Conservation (phyloP, 2,888 invertebrate species). For the Pogonocherus hispidulus region DNA sequence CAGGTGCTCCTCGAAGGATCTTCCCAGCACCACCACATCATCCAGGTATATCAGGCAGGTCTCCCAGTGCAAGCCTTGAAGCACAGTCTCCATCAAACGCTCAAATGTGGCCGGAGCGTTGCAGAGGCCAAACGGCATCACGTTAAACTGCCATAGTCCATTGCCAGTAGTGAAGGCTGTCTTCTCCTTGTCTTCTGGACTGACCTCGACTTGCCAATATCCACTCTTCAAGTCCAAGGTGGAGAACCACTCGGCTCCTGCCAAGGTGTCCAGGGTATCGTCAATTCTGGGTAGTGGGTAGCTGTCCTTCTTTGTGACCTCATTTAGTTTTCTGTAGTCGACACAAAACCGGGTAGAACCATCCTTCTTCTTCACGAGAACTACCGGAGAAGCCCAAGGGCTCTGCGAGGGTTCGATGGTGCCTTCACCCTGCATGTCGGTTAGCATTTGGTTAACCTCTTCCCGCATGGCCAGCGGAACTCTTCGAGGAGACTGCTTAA, state of each 20-base stretch:
- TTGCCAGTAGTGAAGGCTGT: neutral
- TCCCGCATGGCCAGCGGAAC: neutral
- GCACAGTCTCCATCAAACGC: conserved; percentile 46
- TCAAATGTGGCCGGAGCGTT: conserved; percentile 40
- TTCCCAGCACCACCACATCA: conserved; percentile 46
- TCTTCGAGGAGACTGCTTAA: neutral
- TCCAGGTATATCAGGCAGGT: conserved; percentile 49
- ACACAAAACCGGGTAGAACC: conserved; percentile 32
- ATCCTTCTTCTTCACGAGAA: conserved; percentile 36
- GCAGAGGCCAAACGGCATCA: conserved; percentile 4
- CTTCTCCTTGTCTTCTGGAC: neutral
- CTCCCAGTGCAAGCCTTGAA: conserved; percentile 40
- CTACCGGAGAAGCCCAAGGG: conserved; percentile 35
- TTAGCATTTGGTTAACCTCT: neutral
- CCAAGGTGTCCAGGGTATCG: conserved; percentile 37
- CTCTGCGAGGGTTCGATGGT: conserved; percentile 22
- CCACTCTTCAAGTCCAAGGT: neutral
- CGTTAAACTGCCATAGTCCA: neutral
- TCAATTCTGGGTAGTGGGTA: conserved; percentile 46
- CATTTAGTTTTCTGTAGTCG: conserved; percentile 38
- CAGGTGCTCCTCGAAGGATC: conserved; percentile 45
- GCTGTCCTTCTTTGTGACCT: conserved; percentile 38
- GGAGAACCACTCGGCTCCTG: neutral
- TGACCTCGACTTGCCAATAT: neutral
- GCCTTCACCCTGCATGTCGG: conserved; percentile 32